These are phyloP conservation scores for Colletes collaris DNA, from an alignment of 2,888 invertebrate species.

Conservation along the genomic window DNA sequence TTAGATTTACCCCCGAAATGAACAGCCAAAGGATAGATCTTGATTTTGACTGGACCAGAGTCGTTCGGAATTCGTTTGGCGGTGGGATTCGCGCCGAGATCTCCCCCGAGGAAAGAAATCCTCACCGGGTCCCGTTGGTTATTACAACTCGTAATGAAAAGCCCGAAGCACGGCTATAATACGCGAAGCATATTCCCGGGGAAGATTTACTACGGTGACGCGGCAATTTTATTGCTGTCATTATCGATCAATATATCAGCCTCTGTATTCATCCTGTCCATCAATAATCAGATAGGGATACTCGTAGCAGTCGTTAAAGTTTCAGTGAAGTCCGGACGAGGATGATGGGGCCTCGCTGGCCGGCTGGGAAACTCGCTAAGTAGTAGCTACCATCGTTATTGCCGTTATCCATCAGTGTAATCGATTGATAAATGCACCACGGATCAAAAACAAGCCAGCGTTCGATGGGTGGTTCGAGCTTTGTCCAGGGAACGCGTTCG, in stretches of 20 bases:
- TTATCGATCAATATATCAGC: conserved; percentile 48
- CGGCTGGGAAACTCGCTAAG: conserved; percentile 29
- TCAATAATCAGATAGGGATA: conserved; percentile 19
- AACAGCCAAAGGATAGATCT: no score
- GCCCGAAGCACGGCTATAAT: neutral
- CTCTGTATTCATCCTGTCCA: conserved; percentile 15
- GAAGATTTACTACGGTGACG: conserved; percentile 39
- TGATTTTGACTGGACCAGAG: no score
- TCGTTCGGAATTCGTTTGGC: no score
- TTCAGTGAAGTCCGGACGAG: conserved; percentile 7
- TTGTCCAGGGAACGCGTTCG: neutral
- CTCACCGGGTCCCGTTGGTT: no score
- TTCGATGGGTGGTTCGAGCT: neutral
- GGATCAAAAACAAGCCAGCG: neutral
- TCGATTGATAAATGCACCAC: conserved; percentile 41
- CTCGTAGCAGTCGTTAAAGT: conserved; percentile 18
- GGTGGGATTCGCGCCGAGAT: neutral
- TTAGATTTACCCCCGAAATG: no score
- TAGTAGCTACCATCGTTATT: conserved; percentile 35
- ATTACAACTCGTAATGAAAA: conserved; percentile 13
- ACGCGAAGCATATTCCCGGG: no score
- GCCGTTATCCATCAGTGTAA: conserved; percentile 45
- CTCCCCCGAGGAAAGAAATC: conserved; percentile 2
- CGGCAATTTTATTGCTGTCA: conserved; percentile 57
- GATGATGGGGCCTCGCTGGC: neutral